A percentile compares a stretch with the other conserved stretches of the same genome.
Evolutionary conservation across 2,888 invertebrate genomes (phyloP).

Genomic region (Drosophila tripunctata): DNA sequence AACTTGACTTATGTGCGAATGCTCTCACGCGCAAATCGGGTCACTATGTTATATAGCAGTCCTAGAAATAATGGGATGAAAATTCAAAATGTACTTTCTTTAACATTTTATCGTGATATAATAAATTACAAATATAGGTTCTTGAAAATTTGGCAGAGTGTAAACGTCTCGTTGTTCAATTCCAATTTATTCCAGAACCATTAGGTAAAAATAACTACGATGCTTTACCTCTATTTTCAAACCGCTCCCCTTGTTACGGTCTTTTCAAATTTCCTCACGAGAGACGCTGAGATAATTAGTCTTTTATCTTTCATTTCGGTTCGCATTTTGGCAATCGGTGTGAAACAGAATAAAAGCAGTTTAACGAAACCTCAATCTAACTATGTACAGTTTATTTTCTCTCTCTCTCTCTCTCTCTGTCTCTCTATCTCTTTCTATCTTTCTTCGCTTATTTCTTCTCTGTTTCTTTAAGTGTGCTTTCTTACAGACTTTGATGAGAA

Average conservation of each 20-base stretch:
- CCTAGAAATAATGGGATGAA: too few relatives aligned
- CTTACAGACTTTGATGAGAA: slow-evolving; percentile 16
- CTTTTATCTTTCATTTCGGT: slow-evolving; percentile 34
- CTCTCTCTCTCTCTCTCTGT: not conserved
- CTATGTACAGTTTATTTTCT: slow-evolving; percentile 37
- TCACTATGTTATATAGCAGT: too few relatives aligned
- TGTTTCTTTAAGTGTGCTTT: slow-evolving; percentile 5
- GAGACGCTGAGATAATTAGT: slow-evolving; percentile 53
- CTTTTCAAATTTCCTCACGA: slow-evolving; percentile 27
- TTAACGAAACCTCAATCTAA: slow-evolving; percentile 26
- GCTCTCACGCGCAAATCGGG: too few relatives aligned
- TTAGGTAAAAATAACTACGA: slow-evolving; percentile 17
- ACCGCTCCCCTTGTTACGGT: not conserved
- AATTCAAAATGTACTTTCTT: too few relatives aligned
- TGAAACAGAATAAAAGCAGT: slow-evolving; percentile 26
- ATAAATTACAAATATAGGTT: too few relatives aligned
- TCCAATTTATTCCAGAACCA: slow-evolving; percentile 2
- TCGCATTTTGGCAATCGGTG: slow-evolving; percentile 42
- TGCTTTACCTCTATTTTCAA: not conserved
- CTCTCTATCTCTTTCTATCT: not conserved
- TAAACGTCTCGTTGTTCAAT: not conserved
- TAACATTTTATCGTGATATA: too few relatives aligned
- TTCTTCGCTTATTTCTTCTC: too few relatives aligned
- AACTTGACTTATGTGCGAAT: too few relatives aligned
- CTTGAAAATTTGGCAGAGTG: slow-evolving; percentile 22